Percentiles rank a stretch among this genome's conserved stretches.
These are phyloP conservation scores for Ammodytes dubius DNA, from an alignment of 2,113 vertebrate species.

Conservation along the genomic window DNA sequence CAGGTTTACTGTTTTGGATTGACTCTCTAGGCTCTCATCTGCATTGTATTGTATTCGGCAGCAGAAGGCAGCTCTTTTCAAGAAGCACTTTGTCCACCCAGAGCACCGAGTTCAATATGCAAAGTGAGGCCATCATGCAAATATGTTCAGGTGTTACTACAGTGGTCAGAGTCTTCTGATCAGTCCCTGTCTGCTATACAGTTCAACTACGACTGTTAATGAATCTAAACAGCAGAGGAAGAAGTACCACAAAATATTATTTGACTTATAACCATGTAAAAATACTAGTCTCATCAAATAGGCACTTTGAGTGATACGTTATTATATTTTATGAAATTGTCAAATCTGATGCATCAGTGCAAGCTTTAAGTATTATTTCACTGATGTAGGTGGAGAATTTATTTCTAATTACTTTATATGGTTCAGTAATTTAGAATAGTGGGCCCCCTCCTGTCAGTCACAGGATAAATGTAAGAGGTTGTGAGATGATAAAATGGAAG, in stretches of 20 bases:
- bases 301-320: neutral
- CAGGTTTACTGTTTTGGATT: too few species aligned
- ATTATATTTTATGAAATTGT: neutral
- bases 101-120: conserved; percentile 52
- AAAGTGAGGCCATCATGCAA: conserved; percentile 72
- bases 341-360: neutral
- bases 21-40: too few species aligned
- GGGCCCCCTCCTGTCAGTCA: neutral
- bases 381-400: neutral
- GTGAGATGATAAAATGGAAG: neutral
- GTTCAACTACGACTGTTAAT: too few species aligned
- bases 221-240: neutral
- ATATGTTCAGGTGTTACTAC: conserved; percentile 47
- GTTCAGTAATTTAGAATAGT: conserved; percentile 2
- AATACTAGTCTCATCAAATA: neutral
- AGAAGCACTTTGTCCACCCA: neutral
- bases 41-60: too few species aligned
- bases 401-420: conserved; percentile 6
- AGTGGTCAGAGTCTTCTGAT: neutral
- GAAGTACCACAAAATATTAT: neutral
- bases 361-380: neutral
- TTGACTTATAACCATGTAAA: neutral
- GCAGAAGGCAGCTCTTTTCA: neutral
- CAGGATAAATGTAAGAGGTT: neutral
- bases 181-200: conserved; percentile 12